Evolutionary conservation across 2,797 vertebrate genomes (phyloP).

Genomic region (Anolis apletophallus): DNA sequence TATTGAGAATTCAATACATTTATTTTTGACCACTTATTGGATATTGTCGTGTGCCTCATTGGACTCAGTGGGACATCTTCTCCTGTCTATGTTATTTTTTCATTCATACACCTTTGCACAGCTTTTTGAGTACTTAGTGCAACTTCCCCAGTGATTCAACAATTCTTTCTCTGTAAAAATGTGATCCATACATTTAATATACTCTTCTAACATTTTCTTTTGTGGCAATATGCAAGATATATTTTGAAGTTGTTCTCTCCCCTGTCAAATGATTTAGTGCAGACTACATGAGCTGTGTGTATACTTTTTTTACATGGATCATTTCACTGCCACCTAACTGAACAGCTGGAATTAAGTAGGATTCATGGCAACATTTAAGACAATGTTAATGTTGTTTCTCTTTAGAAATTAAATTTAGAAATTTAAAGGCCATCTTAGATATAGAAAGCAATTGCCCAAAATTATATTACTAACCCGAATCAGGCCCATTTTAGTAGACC

Average conservation of each 20-base stretch:
- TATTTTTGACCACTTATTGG: too few species aligned
- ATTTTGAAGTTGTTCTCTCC: slow-evolving; percentile 79
- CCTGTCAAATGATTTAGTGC: slow-evolving; percentile 85
- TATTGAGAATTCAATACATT: too few species aligned
- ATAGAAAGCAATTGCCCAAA: slow-evolving; percentile 60
- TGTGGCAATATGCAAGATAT: slow-evolving; percentile 76
- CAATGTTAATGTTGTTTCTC: slow-evolving; percentile 65
- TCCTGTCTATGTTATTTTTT: too few species aligned
- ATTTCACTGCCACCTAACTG: slow-evolving; percentile 86
- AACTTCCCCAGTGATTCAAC: too few species aligned
- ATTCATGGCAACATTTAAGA: slow-evolving; percentile 74
- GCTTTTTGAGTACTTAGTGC: too few species aligned
- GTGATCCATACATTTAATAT: slow-evolving; percentile 32
- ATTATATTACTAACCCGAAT: slow-evolving; percentile 45
- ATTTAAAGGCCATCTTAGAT: slow-evolving; percentile 57
- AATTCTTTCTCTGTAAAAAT: slow-evolving; percentile 45
- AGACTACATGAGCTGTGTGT: slow-evolving; percentile 80
- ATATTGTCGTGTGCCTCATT: too few species aligned
- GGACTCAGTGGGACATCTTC: too few species aligned
- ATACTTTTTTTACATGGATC: slow-evolving; percentile 88
- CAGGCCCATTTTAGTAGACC: slow-evolving; percentile 29
- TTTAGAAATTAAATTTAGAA: slow-evolving; percentile 53
- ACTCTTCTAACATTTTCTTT: slow-evolving; percentile 51
- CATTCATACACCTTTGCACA: too few species aligned
- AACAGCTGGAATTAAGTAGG: slow-evolving; percentile 85